Base-by-base conservation (phyloP, 2,888 invertebrate genomes). In the Ernsta delagoae region DNA sequence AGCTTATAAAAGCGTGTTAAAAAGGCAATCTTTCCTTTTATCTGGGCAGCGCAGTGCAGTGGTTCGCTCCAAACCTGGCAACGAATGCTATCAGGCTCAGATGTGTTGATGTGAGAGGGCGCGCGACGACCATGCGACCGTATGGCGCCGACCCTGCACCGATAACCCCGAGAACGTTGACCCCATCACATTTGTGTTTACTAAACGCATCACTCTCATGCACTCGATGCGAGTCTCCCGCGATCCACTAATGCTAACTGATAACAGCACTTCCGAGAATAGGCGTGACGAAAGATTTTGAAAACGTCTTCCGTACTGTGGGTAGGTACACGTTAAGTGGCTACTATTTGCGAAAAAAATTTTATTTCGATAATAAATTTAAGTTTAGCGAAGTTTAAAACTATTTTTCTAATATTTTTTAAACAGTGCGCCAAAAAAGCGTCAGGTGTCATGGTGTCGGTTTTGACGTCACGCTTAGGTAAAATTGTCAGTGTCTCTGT, bases 161-260 rank as follows among this genome's bases (percentile, higher is more conserved):
- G 92, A 92, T 92, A 92, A 92, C 92, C 92, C 82, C 85, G 85
- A 83, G 87, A 84, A 88, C 90, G 89, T 90, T 91, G 92, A 90
- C 92, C 85, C 79, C 75, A 39, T 82, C 84, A 85, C 86, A 85
- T 88, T 88, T 83, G 81, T 89, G 86, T 88, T 88, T 89, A 90
- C 88, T 85, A 88, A 90, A 84, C 78, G 78, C 79, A 77, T 77
- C 80, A 83, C 79, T 57, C 34, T 56, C 61, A 83, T 83, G 80
- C 81, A 82, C 75, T 77, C 71, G 75, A 77, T 81, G 77, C 77
- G 79, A 77, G 78, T 82, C 75, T 73, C 76, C 56, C 62, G 61
- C 67, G 67, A 57, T 68, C 62, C 53, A 60, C 57, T 68, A 61
- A 68, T 48, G 54, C 54, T 43, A 12, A 31, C 16, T 12, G 67